These are phyloP conservation scores for Amphipyra berbera DNA, from an alignment of 2,888 invertebrate species.

Conservation along the genomic window DNA sequence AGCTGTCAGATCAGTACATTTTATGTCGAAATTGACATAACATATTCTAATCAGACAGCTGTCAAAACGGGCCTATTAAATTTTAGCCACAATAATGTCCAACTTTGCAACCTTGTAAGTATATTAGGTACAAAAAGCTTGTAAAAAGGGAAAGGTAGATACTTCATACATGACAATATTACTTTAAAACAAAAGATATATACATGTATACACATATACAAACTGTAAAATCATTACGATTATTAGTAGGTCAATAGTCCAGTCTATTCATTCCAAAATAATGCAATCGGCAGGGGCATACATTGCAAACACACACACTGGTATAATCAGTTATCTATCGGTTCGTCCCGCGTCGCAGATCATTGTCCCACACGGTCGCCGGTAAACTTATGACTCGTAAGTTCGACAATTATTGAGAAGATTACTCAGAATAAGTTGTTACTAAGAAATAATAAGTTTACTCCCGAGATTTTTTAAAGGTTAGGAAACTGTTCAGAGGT, in stretches of 20 bases:
- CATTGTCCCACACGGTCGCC: background rate
- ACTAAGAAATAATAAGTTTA: background rate
- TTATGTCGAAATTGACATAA: too few species aligned
- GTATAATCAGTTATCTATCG: constrained; percentile 13
- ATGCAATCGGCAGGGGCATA: constrained; percentile 51
- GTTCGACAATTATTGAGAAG: background rate
- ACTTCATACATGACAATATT: constrained; percentile 45
- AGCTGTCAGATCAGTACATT: too few species aligned
- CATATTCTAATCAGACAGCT: too few species aligned
- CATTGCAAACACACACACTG: constrained; percentile 55
- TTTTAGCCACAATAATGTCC: too few species aligned
- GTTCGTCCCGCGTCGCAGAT: constrained; percentile 9
- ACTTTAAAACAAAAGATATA: constrained; percentile 29
- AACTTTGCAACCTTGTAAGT: background rate
- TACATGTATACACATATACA: constrained; percentile 47
- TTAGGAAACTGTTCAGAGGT: too few species aligned
- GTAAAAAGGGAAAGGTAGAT: constrained; percentile 7
- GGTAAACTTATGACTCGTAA: background rate
- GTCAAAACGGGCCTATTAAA: too few species aligned
- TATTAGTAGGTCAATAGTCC: constrained; percentile 54
- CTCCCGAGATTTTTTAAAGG: background rate
- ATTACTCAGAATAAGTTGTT: constrained; percentile 28
- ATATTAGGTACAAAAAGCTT: too few species aligned
- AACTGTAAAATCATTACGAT: constrained; percentile 51
- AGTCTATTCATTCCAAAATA: constrained; percentile 61